Conservation (phyloP, 2,797 vertebrate genomes). For the Antennarius maculatus region DNA sequence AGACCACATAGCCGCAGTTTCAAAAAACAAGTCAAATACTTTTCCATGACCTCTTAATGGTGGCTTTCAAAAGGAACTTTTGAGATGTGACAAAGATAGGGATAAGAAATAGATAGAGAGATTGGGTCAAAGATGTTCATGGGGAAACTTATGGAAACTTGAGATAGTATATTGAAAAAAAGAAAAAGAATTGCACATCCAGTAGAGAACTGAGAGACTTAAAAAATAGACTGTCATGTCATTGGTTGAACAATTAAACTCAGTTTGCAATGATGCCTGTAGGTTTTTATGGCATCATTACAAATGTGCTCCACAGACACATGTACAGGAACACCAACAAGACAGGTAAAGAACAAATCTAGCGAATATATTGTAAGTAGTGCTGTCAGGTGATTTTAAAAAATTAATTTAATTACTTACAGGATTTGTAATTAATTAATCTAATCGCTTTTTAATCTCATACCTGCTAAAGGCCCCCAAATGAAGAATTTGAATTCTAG, state of each 20-base stretch:
- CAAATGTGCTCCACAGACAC: slow-evolving; percentile 19
- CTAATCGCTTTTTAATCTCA: too few relatives aligned
- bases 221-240: slow-evolving; percentile 24
- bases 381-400: too few relatives aligned
- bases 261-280: slow-evolving; percentile 45
- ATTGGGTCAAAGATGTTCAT: slow-evolving; percentile 1
- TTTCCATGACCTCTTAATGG: slow-evolving; percentile 29
- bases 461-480: too few relatives aligned
- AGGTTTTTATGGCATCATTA: slow-evolving; percentile 48
- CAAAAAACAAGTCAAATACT: slow-evolving; percentile 32
- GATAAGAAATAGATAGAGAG: not conserved
- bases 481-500: too few relatives aligned
- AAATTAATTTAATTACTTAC: too few relatives aligned
- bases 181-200: not conserved
- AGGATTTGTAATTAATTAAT: too few relatives aligned
- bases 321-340: slow-evolving; percentile 29
- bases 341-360: slow-evolving; percentile 57
- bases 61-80: not conserved
- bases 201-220: slow-evolving; percentile 4
- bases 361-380: slow-evolving; percentile 47
- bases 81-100: slow-evolving; percentile 3
- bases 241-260: slow-evolving; percentile 59
- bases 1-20: slow-evolving; percentile 60
- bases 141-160: slow-evolving; percentile 4
- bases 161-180: not conserved